Base-by-base conservation (phyloP, 2,888 invertebrate genomes). In the Cheiracanthium punctorium region DNA sequence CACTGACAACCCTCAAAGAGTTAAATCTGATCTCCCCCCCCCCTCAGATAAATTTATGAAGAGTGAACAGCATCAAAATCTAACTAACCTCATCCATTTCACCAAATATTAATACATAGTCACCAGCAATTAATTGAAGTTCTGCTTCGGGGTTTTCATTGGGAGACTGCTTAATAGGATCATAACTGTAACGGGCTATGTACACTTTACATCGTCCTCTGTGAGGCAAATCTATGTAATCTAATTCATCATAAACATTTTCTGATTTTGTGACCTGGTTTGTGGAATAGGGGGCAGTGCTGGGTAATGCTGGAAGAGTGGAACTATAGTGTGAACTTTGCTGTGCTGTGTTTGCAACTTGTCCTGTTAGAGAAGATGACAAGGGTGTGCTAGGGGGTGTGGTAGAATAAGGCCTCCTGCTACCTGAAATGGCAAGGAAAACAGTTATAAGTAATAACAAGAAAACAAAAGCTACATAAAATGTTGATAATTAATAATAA, bases 41-140 rank as follows among this genome's bases (percentile, higher is more conserved):
- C n/a, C n/a, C n/a, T n/a, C n/a, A n/a, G n/a, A n/a, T n/a, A n/a
- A n/a, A n/a, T n/a, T n/a, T n/a, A n/a, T n/a, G n/a, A n/a, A n/a
- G n/a, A n/a, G n/a, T n/a, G n/a, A n/a, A n/a, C n/a, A n/a, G n/a
- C n/a, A n/a, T n/a, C n/a, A n/a, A n/a, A n/a, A n/a, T n/a, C n/a
- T n/a, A 17, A 58, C 89, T 89, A 90, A 92, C 92, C 91, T 93
- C 93, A 90, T 93, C 93, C 92, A 93, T 93, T 81, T 92, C 93
- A 64, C 97, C 97, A 96, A 97, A 97, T 29, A 99, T 97, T 84
- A 99, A 93, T 72, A 99, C 94, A 92, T 98, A 99, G 92, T 99
- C 99, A 12, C 99, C 99, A 79, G 98, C 96, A 90, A 95, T 96
- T 65, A 98, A 95, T 29, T 96, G 95, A 89, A 99, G 93, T 91